These are phyloP conservation scores for Scaptomyza polygonia DNA, from an alignment of 2,888 invertebrate species.

Conservation along the genomic window DNA sequence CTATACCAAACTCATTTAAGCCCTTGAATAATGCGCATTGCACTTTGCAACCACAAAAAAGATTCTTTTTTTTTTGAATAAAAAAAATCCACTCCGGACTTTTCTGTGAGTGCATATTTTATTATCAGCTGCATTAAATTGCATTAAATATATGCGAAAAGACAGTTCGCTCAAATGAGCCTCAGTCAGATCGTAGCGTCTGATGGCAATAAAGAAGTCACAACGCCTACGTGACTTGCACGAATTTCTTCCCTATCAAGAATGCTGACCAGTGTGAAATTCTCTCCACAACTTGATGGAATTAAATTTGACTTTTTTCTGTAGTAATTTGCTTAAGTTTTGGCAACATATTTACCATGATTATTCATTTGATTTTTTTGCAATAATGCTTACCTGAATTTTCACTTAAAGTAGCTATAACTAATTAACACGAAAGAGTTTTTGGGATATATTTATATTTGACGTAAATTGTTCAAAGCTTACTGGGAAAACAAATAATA, in stretches of 20 bases:
- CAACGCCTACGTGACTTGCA: conserved; percentile 46
- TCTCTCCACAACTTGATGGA: conserved; percentile 9
- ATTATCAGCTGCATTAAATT: conserved; percentile 70
- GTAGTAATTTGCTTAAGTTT: background rate
- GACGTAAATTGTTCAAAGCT: no score
- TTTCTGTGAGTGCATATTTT: conserved; percentile 41
- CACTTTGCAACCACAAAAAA: conserved; percentile 38
- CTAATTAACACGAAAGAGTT: no score
- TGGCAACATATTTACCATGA: no score
- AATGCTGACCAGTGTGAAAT: conserved; percentile 37
- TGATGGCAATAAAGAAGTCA: conserved; percentile 39
- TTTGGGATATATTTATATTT: no score
- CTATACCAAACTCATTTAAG: conserved; percentile 62
- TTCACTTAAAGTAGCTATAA: no score
- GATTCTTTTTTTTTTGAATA: background rate
- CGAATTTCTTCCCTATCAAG: background rate
- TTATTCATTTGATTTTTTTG: no score
- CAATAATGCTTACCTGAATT: no score
- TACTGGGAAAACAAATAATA: no score
- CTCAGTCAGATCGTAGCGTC: conserved; percentile 25
- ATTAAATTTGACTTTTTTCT: conserved; percentile 16
- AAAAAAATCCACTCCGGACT: background rate
- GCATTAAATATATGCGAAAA: conserved; percentile 61
- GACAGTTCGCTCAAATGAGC: conserved; percentile 31
- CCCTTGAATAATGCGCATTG: conserved; percentile 63